phyloP scores from a whole-genome alignment of 2,888 invertebrate genomes.

The Acleris literana region DNA sequence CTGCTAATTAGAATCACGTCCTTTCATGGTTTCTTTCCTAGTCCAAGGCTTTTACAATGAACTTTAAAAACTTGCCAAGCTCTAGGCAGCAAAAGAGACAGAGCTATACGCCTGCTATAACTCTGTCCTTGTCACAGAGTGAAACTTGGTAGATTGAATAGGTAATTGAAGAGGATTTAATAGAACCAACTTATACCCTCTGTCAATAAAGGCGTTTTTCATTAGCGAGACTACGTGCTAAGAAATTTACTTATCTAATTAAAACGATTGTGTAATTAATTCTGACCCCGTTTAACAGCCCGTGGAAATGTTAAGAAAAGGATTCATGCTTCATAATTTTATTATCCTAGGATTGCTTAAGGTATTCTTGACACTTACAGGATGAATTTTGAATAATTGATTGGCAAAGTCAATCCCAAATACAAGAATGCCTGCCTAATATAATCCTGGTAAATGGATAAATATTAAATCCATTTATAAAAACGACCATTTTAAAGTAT shows the following conservation, averaged over 20 bases:
- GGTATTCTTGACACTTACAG: constrained; percentile 13
- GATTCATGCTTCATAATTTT: constrained; percentile 8
- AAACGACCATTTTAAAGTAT: too few relatives aligned
- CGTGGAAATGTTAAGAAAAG: constrained; percentile 20
- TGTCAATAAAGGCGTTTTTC: constrained; percentile 32
- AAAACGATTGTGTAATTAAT: constrained; percentile 43
- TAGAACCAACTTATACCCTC: constrained; percentile 20
- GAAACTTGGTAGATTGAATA: too few relatives aligned
- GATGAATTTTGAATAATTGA: constrained; percentile 34
- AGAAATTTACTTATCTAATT: constrained; percentile 43
- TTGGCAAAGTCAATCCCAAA: not conserved
- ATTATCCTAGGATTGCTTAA: constrained; percentile 4
- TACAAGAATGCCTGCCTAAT: not conserved
- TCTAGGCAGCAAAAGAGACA: too few relatives aligned
- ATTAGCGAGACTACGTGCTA: constrained; percentile 19
- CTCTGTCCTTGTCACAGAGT: too few relatives aligned
- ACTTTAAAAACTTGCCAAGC: too few relatives aligned
- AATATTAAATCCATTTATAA: too few relatives aligned
- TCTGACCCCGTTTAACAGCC: constrained; percentile 21
- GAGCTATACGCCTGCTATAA: too few relatives aligned
- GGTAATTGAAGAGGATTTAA: not conserved
- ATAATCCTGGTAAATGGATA: too few relatives aligned
- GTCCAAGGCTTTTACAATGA: not conserved
- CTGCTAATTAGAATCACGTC: constrained; percentile 24
- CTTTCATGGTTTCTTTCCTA: constrained; percentile 6